Base-by-base conservation (phyloP, 2,113 vertebrate genomes). In the Synchiropus splendidus region DNA sequence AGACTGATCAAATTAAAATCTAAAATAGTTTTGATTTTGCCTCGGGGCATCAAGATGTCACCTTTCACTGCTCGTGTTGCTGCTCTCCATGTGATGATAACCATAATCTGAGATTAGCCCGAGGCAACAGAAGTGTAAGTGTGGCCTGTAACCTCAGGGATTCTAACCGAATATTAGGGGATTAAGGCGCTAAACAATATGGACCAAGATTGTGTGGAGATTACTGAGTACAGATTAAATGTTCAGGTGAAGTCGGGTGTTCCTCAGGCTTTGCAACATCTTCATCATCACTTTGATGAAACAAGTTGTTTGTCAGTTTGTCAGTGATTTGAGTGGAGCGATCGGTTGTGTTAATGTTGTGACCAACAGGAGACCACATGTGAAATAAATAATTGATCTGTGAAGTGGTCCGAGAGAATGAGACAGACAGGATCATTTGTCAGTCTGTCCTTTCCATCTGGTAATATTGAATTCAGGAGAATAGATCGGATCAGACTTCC, bases 341-440 rank as follows among this genome's bases (percentile, higher is more conserved):
- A 62, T 70, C 58, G 54, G 52, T 67, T 55, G 49, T 69, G 64
- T 80, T 72, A 74, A 55, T 51, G 55, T 43, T 37, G 27, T 16
- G 35, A 40, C 34, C 41, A 45, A 52, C 49, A 41, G 32, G 38
- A 2, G 47, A 51, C 45, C 51, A 67, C 51, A 72, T 62, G 44
- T 38, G 18, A 72, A 63, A 80, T 87, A 61, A 85, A 86, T 86
- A 80, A 86, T 86, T 84, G 67, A 87, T 84, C 67, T 72, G 73
- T 65, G 50, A 64, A 67, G 46, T 72, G 54, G 60, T 43, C 76
- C 53, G 48, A 78, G 57, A 68, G 67, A 75, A 67, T 56, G 40
- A 43, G 41, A 64, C 61, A 37, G 79, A 82, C 78, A 74, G 65
- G 74, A 70, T 63, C 45, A 76, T 77, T 74, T 69, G 67, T 63